Conservation (phyloP, 2,888 invertebrate species). For the Amphipyra berbera region DNA sequence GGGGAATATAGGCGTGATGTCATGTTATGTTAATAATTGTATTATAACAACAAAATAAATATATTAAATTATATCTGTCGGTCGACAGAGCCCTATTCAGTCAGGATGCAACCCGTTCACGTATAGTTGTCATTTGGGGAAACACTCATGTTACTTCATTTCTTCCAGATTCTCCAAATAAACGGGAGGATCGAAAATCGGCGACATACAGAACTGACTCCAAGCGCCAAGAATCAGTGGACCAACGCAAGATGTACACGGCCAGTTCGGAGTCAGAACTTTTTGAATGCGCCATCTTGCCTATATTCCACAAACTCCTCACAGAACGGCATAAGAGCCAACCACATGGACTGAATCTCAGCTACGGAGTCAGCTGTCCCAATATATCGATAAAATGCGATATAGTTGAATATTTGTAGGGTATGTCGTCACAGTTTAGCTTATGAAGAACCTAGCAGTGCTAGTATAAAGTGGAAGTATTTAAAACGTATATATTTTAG, state of each 20-base stretch:
- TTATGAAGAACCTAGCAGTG: constrained; percentile 7
- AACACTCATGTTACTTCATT: constrained; percentile 1
- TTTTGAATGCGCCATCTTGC: constrained; percentile 95
- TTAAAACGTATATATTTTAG: constrained; percentile 2
- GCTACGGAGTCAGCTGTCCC: constrained; percentile 96
- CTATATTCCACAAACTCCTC: constrained; percentile 97
- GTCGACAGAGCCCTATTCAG: too few relatives aligned
- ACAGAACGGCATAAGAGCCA: constrained; percentile 94
- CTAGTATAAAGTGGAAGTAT: not conserved
- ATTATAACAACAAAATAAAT: too few relatives aligned
- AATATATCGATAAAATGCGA: constrained; percentile 98
- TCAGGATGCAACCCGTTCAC: too few relatives aligned
- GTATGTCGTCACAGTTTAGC: not conserved
- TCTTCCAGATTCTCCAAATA: constrained; percentile 77
- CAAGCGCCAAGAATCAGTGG: constrained; percentile 81
- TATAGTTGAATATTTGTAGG: constrained; percentile 97
- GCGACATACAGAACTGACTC: constrained; percentile 85
- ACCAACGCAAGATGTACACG: constrained; percentile 91
- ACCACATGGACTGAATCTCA: constrained; percentile 92
- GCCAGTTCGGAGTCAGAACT: constrained; percentile 96
- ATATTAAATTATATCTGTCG: too few relatives aligned
- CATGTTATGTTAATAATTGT: too few relatives aligned
- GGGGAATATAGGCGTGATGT: too few relatives aligned
- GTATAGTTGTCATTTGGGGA: too few relatives aligned
- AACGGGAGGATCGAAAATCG: constrained; percentile 87